Conservation (phyloP, 2,797 vertebrate genomes). For the Anguilla pacifica region DNA sequence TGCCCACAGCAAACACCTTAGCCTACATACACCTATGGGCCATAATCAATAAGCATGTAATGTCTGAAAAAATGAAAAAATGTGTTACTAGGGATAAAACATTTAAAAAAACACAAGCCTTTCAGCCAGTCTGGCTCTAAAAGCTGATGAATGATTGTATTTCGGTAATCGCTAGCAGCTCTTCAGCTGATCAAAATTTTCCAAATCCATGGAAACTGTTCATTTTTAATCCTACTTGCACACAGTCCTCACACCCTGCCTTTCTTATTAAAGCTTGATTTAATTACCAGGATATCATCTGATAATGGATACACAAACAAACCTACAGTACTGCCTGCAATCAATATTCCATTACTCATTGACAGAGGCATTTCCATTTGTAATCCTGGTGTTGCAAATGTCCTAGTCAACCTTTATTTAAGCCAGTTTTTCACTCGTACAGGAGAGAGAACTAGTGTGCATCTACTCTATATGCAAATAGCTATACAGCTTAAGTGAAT, state of each 20-base stretch:
- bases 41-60: neutral
- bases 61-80: too few relatives aligned
- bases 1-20: neutral
- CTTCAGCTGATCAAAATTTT: too few relatives aligned
- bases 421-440: constrained; percentile 12
- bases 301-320: constrained; percentile 12
- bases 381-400: constrained; percentile 16
- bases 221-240: neutral
- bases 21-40: neutral
- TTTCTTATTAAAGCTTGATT: constrained; percentile 19
- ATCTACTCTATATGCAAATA: constrained; percentile 29
- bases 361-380: constrained; percentile 30
- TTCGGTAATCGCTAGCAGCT: too few relatives aligned
- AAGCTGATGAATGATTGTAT: too few relatives aligned
- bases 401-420: constrained; percentile 23
- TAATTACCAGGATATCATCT: constrained; percentile 10
- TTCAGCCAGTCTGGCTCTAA: too few relatives aligned
- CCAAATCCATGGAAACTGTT: neutral
- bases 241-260: neutral
- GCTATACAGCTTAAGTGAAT: constrained; percentile 19
- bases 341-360: constrained; percentile 12
- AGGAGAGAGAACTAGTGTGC: neutral
- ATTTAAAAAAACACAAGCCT: too few relatives aligned
- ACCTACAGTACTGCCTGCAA: neutral
- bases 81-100: too few relatives aligned